These are phyloP conservation scores for Mylabris phalerata DNA, from an alignment of 1,140 invertebrate genomes.

Conservation along the genomic window DNA sequence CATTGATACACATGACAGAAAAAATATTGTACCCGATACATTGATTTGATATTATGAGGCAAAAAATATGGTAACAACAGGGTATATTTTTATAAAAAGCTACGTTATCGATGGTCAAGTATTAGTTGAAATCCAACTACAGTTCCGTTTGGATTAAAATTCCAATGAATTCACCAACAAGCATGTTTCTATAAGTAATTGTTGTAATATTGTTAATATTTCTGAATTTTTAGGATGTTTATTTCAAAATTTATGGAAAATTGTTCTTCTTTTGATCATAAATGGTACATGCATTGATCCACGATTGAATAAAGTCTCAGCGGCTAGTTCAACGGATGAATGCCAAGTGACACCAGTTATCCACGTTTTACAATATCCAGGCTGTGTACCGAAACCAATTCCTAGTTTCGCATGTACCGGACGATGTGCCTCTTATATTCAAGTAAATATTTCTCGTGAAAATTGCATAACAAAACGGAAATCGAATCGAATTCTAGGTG, in stretches of 20 bases:
- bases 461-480: background rate
- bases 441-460: slow-evolving; percentile 50
- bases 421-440: slow-evolving; percentile 83
- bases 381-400: slow-evolving; percentile 87
- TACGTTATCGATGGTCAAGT: too few species aligned
- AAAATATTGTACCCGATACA: too few species aligned
- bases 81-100: too few species aligned
- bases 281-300: slow-evolving; percentile 37
- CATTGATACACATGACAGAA: too few species aligned
- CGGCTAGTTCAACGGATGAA: slow-evolving; percentile 59
- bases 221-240: too few species aligned
- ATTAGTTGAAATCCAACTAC: too few species aligned
- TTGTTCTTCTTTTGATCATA: slow-evolving; percentile 25
- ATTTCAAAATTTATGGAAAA: slow-evolving; percentile 20
- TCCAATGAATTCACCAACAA: too few species aligned
- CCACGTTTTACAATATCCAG: slow-evolving; percentile 84
- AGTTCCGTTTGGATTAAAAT: too few species aligned
- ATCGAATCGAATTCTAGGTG: slow-evolving; percentile 52
- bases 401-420: slow-evolving; percentile 89
- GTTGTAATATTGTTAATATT: too few species aligned
- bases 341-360: slow-evolving; percentile 88
- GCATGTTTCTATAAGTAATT: too few species aligned
- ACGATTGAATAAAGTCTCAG: slow-evolving; percentile 27
- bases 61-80: too few species aligned
- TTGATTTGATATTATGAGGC: too few species aligned